Conservation (phyloP, 2,797 vertebrate species). For the Huso huso region DNA sequence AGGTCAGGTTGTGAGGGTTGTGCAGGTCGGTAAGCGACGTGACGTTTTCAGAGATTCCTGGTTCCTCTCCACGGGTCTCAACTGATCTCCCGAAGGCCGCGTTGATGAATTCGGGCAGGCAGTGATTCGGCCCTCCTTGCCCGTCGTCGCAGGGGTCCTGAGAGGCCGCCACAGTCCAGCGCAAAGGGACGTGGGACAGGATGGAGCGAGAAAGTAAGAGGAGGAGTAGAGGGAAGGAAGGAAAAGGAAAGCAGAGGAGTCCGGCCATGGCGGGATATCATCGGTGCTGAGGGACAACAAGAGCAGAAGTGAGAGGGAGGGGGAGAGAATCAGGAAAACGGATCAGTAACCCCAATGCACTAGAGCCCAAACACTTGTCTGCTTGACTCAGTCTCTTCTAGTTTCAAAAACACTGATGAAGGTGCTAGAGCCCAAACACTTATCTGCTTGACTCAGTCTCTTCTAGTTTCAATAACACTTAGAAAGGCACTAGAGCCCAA, state of each 20-base stretch:
- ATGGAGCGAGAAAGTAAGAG: constrained; percentile 47
- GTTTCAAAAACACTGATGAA: too few relatives aligned
- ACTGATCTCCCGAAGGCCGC: constrained; percentile 56
- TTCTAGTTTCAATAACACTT: too few relatives aligned
- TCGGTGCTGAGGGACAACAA: constrained; percentile 31
- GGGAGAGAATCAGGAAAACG: constrained; percentile 53
- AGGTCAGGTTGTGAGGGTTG: constrained; percentile 70
- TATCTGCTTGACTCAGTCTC: too few relatives aligned
- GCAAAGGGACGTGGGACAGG: constrained; percentile 52
- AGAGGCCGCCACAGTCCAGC: constrained; percentile 55
- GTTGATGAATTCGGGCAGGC: constrained; percentile 77
- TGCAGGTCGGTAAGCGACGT: constrained; percentile 67
- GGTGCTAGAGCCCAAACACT: too few relatives aligned
- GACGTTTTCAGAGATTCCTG: constrained; percentile 40
- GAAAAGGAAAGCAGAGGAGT: constrained; percentile 42
- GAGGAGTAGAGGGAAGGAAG: constrained; percentile 32
- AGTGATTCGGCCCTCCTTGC: constrained; percentile 70
- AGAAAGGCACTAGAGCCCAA: too few relatives aligned
- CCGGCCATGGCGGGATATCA: too few relatives aligned
- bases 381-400: too few relatives aligned
- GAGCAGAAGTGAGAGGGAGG: constrained; percentile 31
- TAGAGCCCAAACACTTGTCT: too few relatives aligned
- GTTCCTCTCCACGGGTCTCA: constrained; percentile 39
- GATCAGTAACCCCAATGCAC: constrained; percentile 56
- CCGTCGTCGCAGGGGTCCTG: constrained; percentile 75